These are phyloP conservation scores for Halotydeus destructor DNA, from an alignment of 1,140 invertebrate genomes.

Conservation along the genomic window DNA sequence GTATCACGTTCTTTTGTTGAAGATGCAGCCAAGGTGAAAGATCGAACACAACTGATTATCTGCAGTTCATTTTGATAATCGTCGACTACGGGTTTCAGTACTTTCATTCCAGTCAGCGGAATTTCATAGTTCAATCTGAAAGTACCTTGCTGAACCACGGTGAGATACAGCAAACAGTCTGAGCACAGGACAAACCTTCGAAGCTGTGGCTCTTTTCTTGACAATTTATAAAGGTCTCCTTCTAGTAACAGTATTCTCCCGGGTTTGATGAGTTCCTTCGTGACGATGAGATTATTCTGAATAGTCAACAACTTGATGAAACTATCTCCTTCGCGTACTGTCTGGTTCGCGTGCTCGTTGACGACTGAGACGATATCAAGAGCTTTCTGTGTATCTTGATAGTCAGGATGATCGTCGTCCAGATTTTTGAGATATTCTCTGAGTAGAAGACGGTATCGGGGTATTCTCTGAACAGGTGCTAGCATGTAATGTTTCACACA, in stretches of 20 bases:
- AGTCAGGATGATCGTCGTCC: conserved; percentile 34
- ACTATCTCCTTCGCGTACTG: conserved; percentile 37
- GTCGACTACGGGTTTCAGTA: conserved; percentile 24
- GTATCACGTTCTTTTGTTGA: conserved; percentile 35
- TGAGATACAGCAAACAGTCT: conserved; percentile 43
- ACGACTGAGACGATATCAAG: conserved; percentile 44
- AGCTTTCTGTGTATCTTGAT: conserved; percentile 39
- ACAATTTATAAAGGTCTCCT: conserved; percentile 43
- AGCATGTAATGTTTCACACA: conserved; percentile 47
- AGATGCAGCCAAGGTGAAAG: conserved; percentile 41
- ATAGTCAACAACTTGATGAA: conserved; percentile 25
- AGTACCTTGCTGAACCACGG: conserved; percentile 21
- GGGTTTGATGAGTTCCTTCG: conserved; percentile 10
- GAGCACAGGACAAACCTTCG: conserved; percentile 48
- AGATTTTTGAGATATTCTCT: conserved; percentile 42
- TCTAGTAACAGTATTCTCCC: conserved; percentile 39
- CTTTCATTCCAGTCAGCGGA: conserved; percentile 38
- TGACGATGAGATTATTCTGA: conserved; percentile 5
- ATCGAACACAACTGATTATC: conserved; percentile 37
- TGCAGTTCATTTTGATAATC: conserved; percentile 38
- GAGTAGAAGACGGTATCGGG: conserved; percentile 41
- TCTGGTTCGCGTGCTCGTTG: conserved; percentile 50
- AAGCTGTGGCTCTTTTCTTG: conserved; percentile 40
- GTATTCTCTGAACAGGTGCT: conserved; percentile 50
- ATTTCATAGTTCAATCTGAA: conserved; percentile 34